Evolutionary conservation across 2,888 invertebrate species (phyloP), one percentile per base, ranked within the genome.

Genomic region (Strigamia crassipes): DNA sequence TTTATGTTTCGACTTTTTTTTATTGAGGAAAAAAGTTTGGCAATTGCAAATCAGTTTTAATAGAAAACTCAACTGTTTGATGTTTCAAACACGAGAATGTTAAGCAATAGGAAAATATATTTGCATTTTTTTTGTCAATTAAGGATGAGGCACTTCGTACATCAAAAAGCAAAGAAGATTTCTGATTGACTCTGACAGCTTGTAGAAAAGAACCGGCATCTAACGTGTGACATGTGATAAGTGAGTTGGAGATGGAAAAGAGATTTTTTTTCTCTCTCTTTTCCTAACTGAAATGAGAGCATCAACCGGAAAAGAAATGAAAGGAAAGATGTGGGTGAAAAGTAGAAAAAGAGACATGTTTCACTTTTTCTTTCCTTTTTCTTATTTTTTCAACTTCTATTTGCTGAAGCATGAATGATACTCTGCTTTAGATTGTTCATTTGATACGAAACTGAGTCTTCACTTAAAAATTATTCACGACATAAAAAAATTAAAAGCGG

Each of bases 221-320:
- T 73, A 31, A 73, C 73, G 31, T 73, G 73, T 73, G 73, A 73
- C 73, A 73, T 31, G 73, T 73, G 73, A 73, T 73, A 73, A 73
- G 73, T 73, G 73, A 73, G 73, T 12, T 73, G 73, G 15, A 18
- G 56, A 56, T 56, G 56, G 56, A 56, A 18, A n/a, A 73, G 73
- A 73, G 31, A n/a, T 10, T 73, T 73, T 73, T 73, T 73, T n/a
- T n/a, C 27, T 31, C 73, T 18, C 73, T 13, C 73, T 27, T 31
- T 73, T 31, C n/a, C 56, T 18, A 51, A 73, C 73, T 31, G 73
- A 73, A 73, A 73, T 73, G 73, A 73, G 73, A 73, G 73, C 73
- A 73, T 31, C 73, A 73, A 73, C 73, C 73, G 73, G 73, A 73
- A 73, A 31, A 73, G 73, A 73, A 27, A 73, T 73, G 73, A 27